These are phyloP conservation scores for Lepus americanus DNA, from an alignment of 2,113 vertebrate species.

Conservation along the genomic window DNA sequence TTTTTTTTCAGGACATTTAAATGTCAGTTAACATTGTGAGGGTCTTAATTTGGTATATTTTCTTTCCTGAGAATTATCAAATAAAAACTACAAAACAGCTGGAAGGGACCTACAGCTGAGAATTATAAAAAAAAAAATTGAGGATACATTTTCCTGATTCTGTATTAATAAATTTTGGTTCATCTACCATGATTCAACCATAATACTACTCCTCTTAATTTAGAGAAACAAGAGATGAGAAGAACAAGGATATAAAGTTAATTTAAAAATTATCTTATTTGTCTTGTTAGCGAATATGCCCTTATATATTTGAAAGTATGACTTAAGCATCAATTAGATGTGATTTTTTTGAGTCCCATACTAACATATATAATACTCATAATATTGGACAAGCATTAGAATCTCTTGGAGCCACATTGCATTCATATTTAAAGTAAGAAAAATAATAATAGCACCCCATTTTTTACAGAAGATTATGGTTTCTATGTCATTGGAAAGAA, in stretches of 20 bases:
- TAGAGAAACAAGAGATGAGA: background rate
- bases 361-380: background rate
- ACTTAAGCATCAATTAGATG: background rate
- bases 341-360: background rate
- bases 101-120: constrained; percentile 35
- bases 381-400: background rate
- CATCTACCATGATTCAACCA: background rate
- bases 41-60: constrained; percentile 54
- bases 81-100: constrained; percentile 54
- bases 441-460: background rate
- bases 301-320: background rate
- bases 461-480: background rate
- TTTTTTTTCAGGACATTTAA: constrained; percentile 28
- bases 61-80: constrained; percentile 12
- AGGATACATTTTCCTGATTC: constrained; percentile 6
- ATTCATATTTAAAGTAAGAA: background rate
- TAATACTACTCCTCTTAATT: background rate
- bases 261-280: background rate
- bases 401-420: background rate
- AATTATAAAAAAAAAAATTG: background rate
- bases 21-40: constrained; percentile 28
- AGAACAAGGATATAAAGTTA: constrained; percentile 29
- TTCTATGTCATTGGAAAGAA: background rate
- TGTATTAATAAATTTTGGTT: background rate
- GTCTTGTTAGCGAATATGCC: background rate